Base-by-base conservation (phyloP, 2,888 invertebrate species). In the Heliconius cydno region DNA sequence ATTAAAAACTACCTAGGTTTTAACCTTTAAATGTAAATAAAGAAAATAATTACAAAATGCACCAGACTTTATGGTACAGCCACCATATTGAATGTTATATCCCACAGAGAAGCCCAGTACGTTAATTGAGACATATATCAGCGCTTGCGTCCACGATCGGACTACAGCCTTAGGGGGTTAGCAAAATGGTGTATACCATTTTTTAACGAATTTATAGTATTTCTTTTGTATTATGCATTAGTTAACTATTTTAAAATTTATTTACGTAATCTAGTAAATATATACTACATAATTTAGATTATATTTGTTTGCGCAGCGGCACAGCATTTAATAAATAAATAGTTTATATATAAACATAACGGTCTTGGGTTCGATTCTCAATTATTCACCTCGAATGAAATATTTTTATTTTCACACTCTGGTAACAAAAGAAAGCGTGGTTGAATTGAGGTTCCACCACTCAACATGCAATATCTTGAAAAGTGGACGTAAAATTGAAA, bases 51-150 rank as follows among this genome's bases (percentile, higher is more conserved):
- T 85, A 83, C 82, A 83, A 77, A 85, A 84, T 84, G 85, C 84
- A 85, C 86, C 84, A 85, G 84, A 85, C 82, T 85, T 87, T 88
- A 87, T 87, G 87, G 86, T 86, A 87, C 87, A 86, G 84, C 84
- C 83, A 81, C 84, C 86, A 87, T 88, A 90, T 90, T 88, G 88
- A 88, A 89, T 87, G 85, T 82, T 85, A 79, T 75, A 88, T 86
- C 92, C 92, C 88, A 91, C 90, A 89, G 92, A 84, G 92, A 86
- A 88, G 87, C 87, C 82, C 85, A 82, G 73, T 80, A 83, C 83
- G 80, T 89, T 92, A 92, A 93, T 93, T 93, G 89, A 93, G 92
- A 92, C 91, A 92, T 92, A 91, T 90, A 91, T 92, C 92, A 92
- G 85, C 82, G 74, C 74, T n/a, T 41, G 68, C 52, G 68, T 74